Percentiles rank a stretch among this genome's conserved stretches.
These are phyloP conservation scores for Progne subis DNA, from an alignment of 2,113 vertebrate genomes.

Conservation along the genomic window DNA sequence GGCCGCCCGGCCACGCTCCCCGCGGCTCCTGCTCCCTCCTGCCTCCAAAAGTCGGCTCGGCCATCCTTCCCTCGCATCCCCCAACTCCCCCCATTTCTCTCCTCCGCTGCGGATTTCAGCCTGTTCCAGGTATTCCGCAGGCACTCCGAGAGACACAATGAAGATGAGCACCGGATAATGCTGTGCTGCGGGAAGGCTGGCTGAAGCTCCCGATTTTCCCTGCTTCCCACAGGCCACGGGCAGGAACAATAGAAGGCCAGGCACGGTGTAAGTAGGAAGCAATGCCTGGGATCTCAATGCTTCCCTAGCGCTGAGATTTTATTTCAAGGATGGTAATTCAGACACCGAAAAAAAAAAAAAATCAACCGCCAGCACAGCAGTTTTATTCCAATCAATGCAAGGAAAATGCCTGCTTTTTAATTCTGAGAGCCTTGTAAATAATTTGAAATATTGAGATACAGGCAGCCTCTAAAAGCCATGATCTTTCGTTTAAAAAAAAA, in stretches of 20 bases:
- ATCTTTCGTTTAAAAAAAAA: not conserved
- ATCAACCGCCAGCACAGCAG: not conserved
- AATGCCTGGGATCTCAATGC: not conserved
- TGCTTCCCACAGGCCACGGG: constrained; percentile 22
- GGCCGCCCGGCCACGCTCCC: not conserved
- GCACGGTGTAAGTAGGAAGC: not conserved
- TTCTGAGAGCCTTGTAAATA: not conserved
- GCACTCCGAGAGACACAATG: not conserved
- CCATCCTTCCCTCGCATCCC: not conserved
- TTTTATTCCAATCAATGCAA: not conserved
- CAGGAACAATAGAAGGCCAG: constrained; percentile 55
- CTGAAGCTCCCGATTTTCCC: not conserved
- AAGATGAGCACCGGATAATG: not conserved
- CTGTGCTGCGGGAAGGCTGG: not conserved
- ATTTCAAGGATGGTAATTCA: not conserved
- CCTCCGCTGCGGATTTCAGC: rapidly evolving
- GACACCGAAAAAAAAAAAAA: not conserved
- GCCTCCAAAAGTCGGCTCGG: not conserved
- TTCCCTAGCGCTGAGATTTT: not conserved
- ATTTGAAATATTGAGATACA: constrained; percentile 3
- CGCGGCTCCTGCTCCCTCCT: not conserved
- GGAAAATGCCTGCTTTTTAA: not conserved
- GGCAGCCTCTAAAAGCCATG: not conserved
- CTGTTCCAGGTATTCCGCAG: not conserved
- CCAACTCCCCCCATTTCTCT: rapidly evolving